Percentiles rank a stretch among this genome's conserved stretches.
Evolutionary conservation across 2,888 invertebrate genomes (phyloP).

Genomic region (Tipula lateralis): DNA sequence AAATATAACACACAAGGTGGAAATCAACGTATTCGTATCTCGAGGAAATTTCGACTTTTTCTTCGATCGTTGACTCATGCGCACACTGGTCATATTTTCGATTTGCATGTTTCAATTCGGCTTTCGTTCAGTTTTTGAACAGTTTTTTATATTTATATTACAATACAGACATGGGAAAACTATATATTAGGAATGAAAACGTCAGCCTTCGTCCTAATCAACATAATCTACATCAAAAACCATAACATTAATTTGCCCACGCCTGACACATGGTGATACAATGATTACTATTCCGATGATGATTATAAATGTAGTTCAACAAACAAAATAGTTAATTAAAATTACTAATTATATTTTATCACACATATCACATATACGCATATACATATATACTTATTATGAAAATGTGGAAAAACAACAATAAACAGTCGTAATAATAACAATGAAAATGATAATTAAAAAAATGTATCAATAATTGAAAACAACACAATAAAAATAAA

Average conservation of each 20-base stretch:
- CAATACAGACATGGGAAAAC: background rate
- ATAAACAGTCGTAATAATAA: background rate
- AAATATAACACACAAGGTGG: background rate
- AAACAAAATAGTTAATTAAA: background rate
- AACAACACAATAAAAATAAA: conserved; percentile 19
- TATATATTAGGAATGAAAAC: no score
- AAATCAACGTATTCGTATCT: background rate
- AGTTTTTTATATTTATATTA: background rate
- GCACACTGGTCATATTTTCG: background rate
- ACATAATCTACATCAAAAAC: no score
- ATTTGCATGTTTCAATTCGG: background rate
- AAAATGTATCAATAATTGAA: conserved; percentile 24
- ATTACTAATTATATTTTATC: background rate
- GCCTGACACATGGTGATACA: background rate
- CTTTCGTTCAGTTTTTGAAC: background rate
- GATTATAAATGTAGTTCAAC: background rate
- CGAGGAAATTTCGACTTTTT: background rate
- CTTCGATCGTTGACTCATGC: background rate
- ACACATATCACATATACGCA: no score
- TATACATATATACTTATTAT: background rate
- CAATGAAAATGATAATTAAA: background rate
- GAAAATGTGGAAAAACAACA: background rate
- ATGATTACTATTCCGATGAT: background rate
- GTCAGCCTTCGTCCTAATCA: no score
- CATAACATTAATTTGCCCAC: background rate